These are phyloP conservation scores for Characodon lateralis DNA, from an alignment of 2,797 vertebrate genomes.

Conservation along the genomic window DNA sequence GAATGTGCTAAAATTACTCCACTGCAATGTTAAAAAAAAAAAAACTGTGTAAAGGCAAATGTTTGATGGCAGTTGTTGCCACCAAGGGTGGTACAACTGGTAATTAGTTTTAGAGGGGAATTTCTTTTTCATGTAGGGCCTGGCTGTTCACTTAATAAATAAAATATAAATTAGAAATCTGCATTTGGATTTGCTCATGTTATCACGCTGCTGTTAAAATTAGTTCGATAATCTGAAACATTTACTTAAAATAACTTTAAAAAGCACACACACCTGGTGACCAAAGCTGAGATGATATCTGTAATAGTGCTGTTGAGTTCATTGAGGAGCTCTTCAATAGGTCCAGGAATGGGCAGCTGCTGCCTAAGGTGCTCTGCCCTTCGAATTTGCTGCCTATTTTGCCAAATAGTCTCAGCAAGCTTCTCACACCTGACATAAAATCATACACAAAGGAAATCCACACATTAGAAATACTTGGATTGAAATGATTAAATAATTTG, in stretches of 20 bases:
- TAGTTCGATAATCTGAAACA: background rate
- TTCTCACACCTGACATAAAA: constrained; percentile 89
- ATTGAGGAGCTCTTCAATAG: constrained; percentile 91
- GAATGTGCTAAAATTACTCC: background rate
- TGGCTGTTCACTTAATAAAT: background rate
- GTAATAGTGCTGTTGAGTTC: constrained; percentile 93
- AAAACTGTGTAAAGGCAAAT: background rate
- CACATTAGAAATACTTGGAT: background rate
- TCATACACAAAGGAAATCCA: background rate
- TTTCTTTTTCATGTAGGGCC: background rate
- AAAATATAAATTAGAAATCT: background rate
- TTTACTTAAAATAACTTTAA: background rate
- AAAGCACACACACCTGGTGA: constrained; percentile 84
- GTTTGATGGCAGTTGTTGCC: background rate
- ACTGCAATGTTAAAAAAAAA: background rate
- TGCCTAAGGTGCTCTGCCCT: constrained; percentile 92
- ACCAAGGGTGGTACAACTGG: background rate
- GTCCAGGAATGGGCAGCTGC: constrained; percentile 93
- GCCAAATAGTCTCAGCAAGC: constrained; percentile 91
- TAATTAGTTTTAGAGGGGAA: background rate
- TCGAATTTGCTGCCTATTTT: constrained; percentile 93
- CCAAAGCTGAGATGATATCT: constrained; percentile 94
- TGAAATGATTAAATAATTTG: background rate
- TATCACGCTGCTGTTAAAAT: background rate
- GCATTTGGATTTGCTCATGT: background rate